Percentiles rank a stretch among this genome's conserved stretches.
Conservation (phyloP, 1,140 invertebrate genomes). For the Brachystomella parvula region DNA sequence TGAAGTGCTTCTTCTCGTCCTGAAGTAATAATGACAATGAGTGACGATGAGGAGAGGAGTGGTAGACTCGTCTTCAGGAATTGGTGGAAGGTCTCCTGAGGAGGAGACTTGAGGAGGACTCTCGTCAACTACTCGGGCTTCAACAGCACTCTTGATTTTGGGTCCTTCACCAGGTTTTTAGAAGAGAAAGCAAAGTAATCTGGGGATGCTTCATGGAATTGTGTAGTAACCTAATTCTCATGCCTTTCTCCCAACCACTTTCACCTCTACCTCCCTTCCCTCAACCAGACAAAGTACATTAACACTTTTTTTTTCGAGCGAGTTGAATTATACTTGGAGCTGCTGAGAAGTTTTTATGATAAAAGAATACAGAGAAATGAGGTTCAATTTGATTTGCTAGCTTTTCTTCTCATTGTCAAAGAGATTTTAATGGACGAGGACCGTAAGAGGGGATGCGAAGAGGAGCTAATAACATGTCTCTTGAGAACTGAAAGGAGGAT, state of each 20-base stretch:
- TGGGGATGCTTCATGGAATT: not conserved
- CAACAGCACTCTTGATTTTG: conserved; percentile 26
- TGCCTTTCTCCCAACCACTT: not conserved
- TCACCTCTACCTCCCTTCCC: not conserved
- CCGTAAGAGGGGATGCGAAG: conserved; percentile 34
- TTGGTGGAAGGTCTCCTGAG: not conserved
- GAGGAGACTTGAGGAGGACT: conserved; percentile 15
- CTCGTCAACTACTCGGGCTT: conserved; percentile 3
- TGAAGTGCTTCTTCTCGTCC: not conserved
- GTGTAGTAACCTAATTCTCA: not conserved
- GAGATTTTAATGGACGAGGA: conserved; percentile 38
- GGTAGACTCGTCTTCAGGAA: not conserved
- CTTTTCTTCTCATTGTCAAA: conserved; percentile 32
- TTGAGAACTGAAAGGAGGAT: conserved; percentile 32
- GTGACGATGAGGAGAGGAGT: conserved; percentile 8
- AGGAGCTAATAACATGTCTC: conserved; percentile 38
- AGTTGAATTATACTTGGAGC: not conserved
- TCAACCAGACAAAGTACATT: not conserved
- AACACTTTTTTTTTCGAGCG: not conserved
- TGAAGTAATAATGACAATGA: conserved; percentile 12
- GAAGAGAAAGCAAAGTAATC: not conserved
- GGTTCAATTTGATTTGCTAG: conserved; percentile 38
- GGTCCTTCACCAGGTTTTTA: conserved; percentile 5
- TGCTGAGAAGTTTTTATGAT: not conserved
- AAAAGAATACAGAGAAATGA: not conserved